Evolutionary conservation across 2,888 invertebrate genomes (phyloP), one percentile per base, ranked within the genome.

Genomic region (Hyppa rectilinea): DNA sequence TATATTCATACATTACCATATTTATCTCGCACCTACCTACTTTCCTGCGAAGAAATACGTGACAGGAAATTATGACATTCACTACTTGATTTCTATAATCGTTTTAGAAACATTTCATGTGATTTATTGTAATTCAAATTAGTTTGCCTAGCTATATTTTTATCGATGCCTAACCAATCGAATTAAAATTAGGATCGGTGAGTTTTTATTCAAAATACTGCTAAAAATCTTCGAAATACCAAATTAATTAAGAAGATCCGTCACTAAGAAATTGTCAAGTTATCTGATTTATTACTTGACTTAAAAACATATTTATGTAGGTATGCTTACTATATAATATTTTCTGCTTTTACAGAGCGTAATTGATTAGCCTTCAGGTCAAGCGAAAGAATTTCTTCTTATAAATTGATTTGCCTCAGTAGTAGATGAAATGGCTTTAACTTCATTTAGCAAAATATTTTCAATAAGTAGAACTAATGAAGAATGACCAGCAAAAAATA

Each of bases 1-100:
- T 80, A 50, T 58, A 65, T 77, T 73, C 77, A 80, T 47, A 34
- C 47, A 80, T 72, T 71, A 81, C 43, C 75, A 78, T 78, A 71
- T 52, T 69, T 75, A 70, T 73, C 49, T 58, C 47, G 43, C 47
- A 58, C 31, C 14, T 50, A 58, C 31, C 14, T 59, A 63, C 75
- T 81, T 64, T 70, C 64, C 52, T 60, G 38, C 12, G 36, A 63
- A 58, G 53, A 60, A 60, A 60, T 49, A 67, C n/a, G 12, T 52
- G 61, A 52, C 70, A 68, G 70, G 66, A 73, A 63, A 63, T 76
- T 72, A 55, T 60, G 49, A 65, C 34, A 69, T 69, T 69, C 38
- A 52, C 45, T 55, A 38, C 56, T 59, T 49, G 36, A 49, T 58
- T 76, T 71, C n/a, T 49, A 47, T 59, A 29, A 71, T 38, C 7